Evolutionary conservation across 2,888 invertebrate genomes (phyloP).

Genomic region (Drosophila acutilabella): DNA sequence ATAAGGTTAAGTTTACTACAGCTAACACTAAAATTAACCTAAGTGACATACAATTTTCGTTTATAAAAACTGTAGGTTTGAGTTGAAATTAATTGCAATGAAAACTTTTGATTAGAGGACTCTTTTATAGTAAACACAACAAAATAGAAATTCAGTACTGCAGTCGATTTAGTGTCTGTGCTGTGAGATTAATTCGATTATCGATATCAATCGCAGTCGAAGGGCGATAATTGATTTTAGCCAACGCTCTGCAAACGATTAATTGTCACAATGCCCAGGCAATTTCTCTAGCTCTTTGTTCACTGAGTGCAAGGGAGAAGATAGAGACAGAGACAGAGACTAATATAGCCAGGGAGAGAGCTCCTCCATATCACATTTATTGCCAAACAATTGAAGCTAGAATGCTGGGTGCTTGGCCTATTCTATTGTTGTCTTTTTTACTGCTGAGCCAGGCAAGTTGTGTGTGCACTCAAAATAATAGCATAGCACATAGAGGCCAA

Average conservation of each 20-base stretch:
- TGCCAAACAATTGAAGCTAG: constrained; percentile 56
- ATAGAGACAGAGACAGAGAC: too few relatives aligned
- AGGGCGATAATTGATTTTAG: constrained; percentile 68
- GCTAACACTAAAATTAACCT: too few relatives aligned
- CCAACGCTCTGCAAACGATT: constrained; percentile 64
- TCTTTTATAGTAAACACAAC: not conserved
- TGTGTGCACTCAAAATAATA: constrained; percentile 75
- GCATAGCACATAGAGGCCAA: constrained; percentile 61
- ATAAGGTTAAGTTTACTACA: too few relatives aligned
- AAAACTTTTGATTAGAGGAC: too few relatives aligned
- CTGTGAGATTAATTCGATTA: constrained; percentile 62
- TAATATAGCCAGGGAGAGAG: not conserved
- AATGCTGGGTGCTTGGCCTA: constrained; percentile 35
- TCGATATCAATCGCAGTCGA: constrained; percentile 38
- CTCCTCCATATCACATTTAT: constrained; percentile 40
- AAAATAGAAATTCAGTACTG: not conserved
- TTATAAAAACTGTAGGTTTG: too few relatives aligned
- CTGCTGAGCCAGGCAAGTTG: constrained; percentile 60
- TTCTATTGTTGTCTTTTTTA: constrained; percentile 62
- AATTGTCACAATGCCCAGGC: constrained; percentile 44
- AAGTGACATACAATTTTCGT: too few relatives aligned
- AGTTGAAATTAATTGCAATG: too few relatives aligned
- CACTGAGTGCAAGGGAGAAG: not conserved
- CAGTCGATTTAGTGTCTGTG: constrained; percentile 23
- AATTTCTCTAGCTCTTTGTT: not conserved